Conservation (phyloP, 1,140 invertebrate species). For the Zaprionus vittiger region DNA sequence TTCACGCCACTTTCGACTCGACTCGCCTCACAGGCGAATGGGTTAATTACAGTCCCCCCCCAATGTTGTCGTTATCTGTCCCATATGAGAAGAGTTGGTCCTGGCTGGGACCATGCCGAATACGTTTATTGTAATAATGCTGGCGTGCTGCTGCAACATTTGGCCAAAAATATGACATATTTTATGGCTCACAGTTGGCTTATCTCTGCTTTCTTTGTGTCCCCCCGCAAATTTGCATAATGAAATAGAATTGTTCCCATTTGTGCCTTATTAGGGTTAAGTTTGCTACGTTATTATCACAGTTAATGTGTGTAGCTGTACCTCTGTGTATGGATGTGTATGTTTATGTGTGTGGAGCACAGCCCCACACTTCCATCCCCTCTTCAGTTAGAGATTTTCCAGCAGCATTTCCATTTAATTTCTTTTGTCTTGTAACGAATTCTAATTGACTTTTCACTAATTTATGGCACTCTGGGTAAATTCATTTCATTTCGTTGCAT, state of each 20-base stretch:
- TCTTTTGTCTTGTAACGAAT: constrained; percentile 44
- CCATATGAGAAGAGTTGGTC: constrained; percentile 42
- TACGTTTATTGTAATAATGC: constrained; percentile 66
- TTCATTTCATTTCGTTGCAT: constrained; percentile 46
- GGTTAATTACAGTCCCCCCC: constrained; percentile 58
- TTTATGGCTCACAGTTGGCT: constrained; percentile 67
- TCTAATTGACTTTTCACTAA: constrained; percentile 56
- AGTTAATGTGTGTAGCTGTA: constrained; percentile 44
- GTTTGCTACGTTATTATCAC: constrained; percentile 63
- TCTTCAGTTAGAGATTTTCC: background rate
- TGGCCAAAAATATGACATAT: constrained; percentile 73
- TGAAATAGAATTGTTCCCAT: constrained; percentile 83
- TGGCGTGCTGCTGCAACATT: constrained; percentile 44
- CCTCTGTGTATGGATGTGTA: too few species aligned
- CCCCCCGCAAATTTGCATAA: constrained; percentile 51
- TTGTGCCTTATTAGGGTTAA: constrained; percentile 81
- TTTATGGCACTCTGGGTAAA: constrained; percentile 36
- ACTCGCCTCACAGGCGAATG: constrained; percentile 19
- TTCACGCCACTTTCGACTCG: constrained; percentile 48
- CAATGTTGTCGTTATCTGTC: constrained; percentile 22
- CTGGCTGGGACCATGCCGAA: constrained; percentile 41
- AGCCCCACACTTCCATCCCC: background rate
- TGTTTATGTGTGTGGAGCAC: background rate
- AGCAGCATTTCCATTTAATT: background rate
- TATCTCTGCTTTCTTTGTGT: constrained; percentile 31